These are phyloP conservation scores for Pyrrhosoma nymphula DNA, from an alignment of 2,888 invertebrate genomes.

Conservation along the genomic window DNA sequence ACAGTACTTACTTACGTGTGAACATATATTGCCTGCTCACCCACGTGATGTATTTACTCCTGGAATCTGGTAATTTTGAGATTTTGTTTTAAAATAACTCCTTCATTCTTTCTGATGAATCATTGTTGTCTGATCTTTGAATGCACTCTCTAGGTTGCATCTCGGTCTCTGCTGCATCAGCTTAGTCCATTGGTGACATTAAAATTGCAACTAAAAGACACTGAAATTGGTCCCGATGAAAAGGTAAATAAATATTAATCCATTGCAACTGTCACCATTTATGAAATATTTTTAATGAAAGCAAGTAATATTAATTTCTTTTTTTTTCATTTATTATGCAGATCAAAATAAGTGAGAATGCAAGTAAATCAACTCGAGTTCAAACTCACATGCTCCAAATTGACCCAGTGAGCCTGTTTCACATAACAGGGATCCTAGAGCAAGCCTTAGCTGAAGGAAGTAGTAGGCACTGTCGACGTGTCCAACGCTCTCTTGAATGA, in stretches of 20 bases:
- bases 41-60: too few species aligned
- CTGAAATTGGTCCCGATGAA: constrained; percentile 74
- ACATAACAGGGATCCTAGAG: constrained; percentile 83
- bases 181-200: constrained; percentile 82
- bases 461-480: constrained; percentile 78
- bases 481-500: constrained; percentile 73
- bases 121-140: background rate
- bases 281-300: background rate
- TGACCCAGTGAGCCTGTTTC: constrained; percentile 82
- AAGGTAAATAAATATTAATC: constrained; percentile 73
- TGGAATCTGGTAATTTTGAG: too few species aligned
- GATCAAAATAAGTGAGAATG: background rate
- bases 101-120: background rate
- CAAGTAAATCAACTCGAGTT: background rate
- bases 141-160: constrained; percentile 78
- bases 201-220: constrained; percentile 80
- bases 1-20: too few species aligned
- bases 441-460: constrained; percentile 83
- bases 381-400: constrained; percentile 76
- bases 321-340: background rate
- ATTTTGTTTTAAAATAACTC: too few species aligned
- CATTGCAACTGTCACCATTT: constrained; percentile 72
- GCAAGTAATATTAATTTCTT: background rate
- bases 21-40: too few species aligned
- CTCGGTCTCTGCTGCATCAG: constrained; percentile 81